Conservation (phyloP, 2,888 invertebrate species). For the Zhengitettix transpicula region DNA sequence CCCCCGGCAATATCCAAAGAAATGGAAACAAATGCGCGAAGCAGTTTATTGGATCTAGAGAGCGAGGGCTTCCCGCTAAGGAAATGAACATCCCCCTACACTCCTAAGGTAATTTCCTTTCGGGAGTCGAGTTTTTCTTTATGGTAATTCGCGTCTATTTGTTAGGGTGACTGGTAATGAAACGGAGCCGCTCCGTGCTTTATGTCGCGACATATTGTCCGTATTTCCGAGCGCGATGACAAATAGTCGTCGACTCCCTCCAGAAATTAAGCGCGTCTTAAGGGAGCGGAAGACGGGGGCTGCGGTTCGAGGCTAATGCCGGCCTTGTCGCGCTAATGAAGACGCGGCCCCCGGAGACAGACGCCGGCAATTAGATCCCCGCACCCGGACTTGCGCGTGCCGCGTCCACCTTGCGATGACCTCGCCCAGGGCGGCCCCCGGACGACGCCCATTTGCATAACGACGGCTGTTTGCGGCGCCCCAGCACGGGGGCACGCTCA, state of each 20-base stretch:
- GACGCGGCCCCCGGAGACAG: too few species aligned
- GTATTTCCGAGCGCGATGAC: neutral
- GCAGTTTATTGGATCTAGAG: neutral
- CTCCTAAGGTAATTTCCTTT: slow-evolving; percentile 11
- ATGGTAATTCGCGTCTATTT: slow-evolving; percentile 11
- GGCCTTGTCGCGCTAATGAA: neutral
- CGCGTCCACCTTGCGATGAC: too few species aligned
- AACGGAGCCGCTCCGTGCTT: neutral
- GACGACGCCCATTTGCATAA: slow-evolving; percentile 7
- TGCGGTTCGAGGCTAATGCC: neutral
- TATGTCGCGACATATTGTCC: neutral
- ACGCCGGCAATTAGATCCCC: too few species aligned
- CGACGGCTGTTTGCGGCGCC: slow-evolving; percentile 4
- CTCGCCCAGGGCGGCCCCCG: neutral
- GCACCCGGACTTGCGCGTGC: too few species aligned
- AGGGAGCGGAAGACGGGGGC: neutral
- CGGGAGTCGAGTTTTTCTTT: slow-evolving; percentile 6
- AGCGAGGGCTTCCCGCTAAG: neutral
- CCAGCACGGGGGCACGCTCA: neutral
- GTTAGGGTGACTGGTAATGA: slow-evolving; percentile 2
- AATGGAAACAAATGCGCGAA: slow-evolving; percentile 5
- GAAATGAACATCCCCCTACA: slow-evolving; percentile 1
- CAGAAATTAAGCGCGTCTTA: neutral
- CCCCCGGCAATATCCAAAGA: slow-evolving; percentile 4
- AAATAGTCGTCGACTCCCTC: neutral